Evolutionary conservation across 2,113 vertebrate species (phyloP), one percentile per base, ranked within the genome.

Genomic region (Gadus macrocephalus): DNA sequence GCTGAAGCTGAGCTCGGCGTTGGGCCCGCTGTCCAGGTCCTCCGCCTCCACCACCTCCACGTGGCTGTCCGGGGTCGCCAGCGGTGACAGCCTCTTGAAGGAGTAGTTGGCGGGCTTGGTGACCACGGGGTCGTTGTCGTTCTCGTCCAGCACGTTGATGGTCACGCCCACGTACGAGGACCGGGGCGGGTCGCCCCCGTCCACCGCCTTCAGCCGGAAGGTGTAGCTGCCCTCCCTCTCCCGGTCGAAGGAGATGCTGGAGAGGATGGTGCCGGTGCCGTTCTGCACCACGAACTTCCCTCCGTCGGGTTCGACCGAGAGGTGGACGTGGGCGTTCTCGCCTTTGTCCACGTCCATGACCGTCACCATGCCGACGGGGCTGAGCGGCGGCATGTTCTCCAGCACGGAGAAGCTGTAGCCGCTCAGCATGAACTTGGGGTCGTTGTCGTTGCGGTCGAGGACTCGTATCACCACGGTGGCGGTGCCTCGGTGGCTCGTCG

Each of bases 211-310:
- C 53, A 99, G 90, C 19, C 95, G 94, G 84, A 99, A 99, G 25
- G 96, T 99, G 65, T 99, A 99, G 0, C 96, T 99, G 79, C 96
- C 97, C 75, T 99, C 96, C 74, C 97, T 97, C 78, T 99, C 97
- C 70, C 97, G 91, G 80, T 99, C 97, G 2, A 99, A 98, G 16
- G 96, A 97, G 79, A 98, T 94, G 78, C 97, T 98, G 78, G 97
- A 99, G 20, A 98, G 93, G 67, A 99, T 98, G 68, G 97, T 99
- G 66, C 97, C 96, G 0, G 96, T 97, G 77, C 97, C 96, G 66
- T 99, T 99, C 87, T 99, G 96, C 81, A 99, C 96, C 22, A 98
- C 93, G 88, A 99, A 99, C 87, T 98, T 97, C 1, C 97, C 97
- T 0, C 94, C 95, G 78, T 99, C 96, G 15, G 96, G 94, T 72